Evolutionary conservation across 92 coral and sea anemone genomes (phyloP).

Genomic region (Parazoanthus atlanticus): DNA sequence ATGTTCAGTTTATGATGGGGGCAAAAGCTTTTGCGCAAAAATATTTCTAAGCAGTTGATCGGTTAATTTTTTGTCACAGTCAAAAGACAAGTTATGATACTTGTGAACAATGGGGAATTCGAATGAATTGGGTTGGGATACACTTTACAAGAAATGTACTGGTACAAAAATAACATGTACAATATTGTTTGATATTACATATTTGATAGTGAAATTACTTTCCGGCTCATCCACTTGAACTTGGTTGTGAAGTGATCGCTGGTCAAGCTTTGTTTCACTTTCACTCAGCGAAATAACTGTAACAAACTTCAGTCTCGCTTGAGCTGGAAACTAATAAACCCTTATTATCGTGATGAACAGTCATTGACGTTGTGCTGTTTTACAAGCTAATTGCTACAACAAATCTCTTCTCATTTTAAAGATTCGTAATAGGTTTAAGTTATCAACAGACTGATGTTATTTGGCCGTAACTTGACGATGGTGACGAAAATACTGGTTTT

Average conservation of each 20-base stretch:
- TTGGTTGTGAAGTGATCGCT: not conserved
- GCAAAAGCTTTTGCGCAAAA: too few species aligned
- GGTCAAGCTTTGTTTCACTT: not conserved
- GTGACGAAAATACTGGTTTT: not conserved
- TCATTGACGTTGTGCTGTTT: not conserved
- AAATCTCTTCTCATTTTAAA: not conserved
- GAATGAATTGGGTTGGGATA: not conserved
- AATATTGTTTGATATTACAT: not conserved
- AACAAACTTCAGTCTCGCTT: not conserved
- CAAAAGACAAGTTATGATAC: not conserved
- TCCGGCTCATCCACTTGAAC: not conserved
- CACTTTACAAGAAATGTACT: not conserved
- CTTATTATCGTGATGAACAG: not conserved
- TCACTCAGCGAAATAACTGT: not conserved
- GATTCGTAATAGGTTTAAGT: not conserved
- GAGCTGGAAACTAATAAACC: not conserved
- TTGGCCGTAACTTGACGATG: too few species aligned
- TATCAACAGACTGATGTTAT: too few species aligned
- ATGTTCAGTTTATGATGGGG: too few species aligned
- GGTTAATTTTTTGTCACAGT: too few species aligned
- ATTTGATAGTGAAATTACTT: not conserved
- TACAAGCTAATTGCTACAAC: not conserved
- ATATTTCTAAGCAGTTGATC: too few species aligned
- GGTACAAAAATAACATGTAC: too few species aligned
- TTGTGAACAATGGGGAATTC: not conserved